Evolutionary conservation across 2,113 vertebrate genomes (phyloP).

Genomic region (Spea multiplicata): DNA sequence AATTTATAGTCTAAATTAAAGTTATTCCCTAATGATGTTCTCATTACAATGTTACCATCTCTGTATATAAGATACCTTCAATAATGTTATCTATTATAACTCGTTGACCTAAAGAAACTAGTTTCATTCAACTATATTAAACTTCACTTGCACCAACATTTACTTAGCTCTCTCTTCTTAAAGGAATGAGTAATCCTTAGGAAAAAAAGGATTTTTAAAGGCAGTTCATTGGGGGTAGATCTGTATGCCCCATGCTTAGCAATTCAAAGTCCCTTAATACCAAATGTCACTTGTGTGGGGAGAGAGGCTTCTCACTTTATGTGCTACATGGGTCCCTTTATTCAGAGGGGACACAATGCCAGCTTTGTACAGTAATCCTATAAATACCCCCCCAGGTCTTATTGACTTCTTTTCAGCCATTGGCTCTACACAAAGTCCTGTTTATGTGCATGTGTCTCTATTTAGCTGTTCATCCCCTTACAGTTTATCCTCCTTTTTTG

Average conservation of each 20-base stretch:
- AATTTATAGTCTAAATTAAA: no score
- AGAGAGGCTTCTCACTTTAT: constrained; percentile 29
- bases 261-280: constrained; percentile 52
- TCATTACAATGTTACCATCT: no score
- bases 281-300: constrained; percentile 51
- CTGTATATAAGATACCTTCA: no score
- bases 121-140: no score
- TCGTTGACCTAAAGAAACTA: no score
- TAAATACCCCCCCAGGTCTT: not conserved
- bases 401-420: constrained; percentile 37
- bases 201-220: not conserved
- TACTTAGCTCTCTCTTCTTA: no score
- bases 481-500: constrained; percentile 47
- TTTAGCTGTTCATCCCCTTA: constrained; percentile 38
- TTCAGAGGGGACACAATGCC: constrained; percentile 43
- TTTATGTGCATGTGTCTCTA: constrained; percentile 44
- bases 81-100: no score
- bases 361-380: constrained; percentile 13
- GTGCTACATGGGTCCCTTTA: constrained; percentile 44
- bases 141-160: no score
- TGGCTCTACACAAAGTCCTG: constrained; percentile 41
- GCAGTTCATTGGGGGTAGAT: constrained; percentile 7
- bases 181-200: no score
- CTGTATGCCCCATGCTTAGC: constrained; percentile 50
- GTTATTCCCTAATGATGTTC: no score